Conservation (phyloP, 2,113 vertebrate genomes). For the Trematocara nigrifrons region DNA sequence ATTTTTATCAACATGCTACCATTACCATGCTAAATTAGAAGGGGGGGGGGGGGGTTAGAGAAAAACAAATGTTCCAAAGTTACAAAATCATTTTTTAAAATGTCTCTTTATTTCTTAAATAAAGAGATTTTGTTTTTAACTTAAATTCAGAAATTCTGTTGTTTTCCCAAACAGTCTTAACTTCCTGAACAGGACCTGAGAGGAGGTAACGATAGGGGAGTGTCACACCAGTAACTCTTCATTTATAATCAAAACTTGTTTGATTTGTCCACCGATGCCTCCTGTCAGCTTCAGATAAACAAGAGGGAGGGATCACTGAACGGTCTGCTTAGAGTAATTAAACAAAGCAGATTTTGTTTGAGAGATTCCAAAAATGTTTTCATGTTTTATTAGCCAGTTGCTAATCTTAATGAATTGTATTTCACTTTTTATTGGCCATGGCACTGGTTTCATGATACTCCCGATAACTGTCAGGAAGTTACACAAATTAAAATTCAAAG, state of each 20-base stretch:
- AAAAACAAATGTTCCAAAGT: background rate
- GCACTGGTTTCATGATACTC: background rate
- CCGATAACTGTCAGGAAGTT: background rate
- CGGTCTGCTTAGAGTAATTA: background rate
- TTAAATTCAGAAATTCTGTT: background rate
- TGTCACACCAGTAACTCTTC: background rate
- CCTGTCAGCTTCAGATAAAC: background rate
- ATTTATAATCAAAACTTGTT: background rate
- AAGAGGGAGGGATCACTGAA: background rate
- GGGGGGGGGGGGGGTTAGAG: rapidly evolving
- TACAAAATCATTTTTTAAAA: background rate
- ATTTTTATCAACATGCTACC: background rate
- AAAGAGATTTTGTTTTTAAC: background rate
- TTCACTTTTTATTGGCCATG: background rate
- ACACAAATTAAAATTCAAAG: background rate
- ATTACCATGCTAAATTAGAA: background rate
- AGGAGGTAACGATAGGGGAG: background rate
- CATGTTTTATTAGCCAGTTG: background rate
- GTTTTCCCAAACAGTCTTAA: background rate
- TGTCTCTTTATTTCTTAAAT: background rate
- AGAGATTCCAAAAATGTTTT: background rate
- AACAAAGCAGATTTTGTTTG: background rate
- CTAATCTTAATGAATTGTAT: background rate
- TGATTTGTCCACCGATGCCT: background rate
- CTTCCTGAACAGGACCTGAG: background rate